A percentile compares a stretch with the other conserved stretches of the same genome.
Conservation (phyloP, 2,888 invertebrate genomes). For the Quadroppia sp. region DNA sequence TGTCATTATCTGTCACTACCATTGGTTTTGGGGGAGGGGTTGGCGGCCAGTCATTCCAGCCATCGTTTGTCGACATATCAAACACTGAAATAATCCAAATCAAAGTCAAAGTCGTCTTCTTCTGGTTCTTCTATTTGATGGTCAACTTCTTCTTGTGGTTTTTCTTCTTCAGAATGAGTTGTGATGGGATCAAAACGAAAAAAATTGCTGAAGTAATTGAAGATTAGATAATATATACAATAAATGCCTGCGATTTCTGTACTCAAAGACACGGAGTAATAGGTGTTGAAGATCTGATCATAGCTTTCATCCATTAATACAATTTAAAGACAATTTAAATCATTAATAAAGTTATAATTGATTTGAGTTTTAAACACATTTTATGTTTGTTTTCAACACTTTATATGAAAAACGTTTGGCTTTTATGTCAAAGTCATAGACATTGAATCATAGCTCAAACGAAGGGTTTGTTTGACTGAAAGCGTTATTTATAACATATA, state of each 20-base stretch:
- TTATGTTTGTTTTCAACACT: no score
- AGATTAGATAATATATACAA: neutral
- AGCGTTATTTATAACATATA: neutral
- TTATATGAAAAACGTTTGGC: neutral
- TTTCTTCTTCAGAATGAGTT: neutral
- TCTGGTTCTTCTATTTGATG: neutral
- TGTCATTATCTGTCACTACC: neutral
- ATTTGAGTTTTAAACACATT: no score
- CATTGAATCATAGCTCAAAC: neutral
- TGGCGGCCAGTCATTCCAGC: constrained; percentile 16
- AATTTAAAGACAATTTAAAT: neutral
- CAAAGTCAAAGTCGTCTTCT: neutral
- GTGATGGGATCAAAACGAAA: neutral
- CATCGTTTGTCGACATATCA: constrained; percentile 2
- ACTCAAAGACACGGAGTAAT: constrained; percentile 22
- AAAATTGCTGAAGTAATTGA: neutral
- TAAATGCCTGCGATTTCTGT: neutral
- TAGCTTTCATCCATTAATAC: constrained; percentile 19
- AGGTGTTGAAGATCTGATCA: neutral
- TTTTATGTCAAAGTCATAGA: neutral
- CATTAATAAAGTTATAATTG: neutral
- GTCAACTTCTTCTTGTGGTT: neutral
- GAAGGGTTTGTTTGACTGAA: neutral
- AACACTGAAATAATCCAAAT: constrained; percentile 12
- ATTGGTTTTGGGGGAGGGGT: neutral